These are phyloP conservation scores for Drepanosiphum platanoidis DNA, from an alignment of 2,888 invertebrate genomes.

Conservation along the genomic window DNA sequence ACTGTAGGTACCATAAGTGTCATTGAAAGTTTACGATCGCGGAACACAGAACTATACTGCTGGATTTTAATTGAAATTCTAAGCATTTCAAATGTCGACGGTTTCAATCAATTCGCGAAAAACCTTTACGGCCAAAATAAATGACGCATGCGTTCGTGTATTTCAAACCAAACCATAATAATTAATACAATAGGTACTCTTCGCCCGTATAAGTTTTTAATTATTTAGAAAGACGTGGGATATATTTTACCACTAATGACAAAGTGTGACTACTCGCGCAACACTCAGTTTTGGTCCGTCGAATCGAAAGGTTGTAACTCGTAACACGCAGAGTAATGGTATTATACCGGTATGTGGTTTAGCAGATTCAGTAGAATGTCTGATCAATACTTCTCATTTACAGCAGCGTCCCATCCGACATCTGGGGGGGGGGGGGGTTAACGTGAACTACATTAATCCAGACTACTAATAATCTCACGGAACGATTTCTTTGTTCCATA, in stretches of 20 bases:
- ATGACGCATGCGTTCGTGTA: not conserved
- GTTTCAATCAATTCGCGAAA: not conserved
- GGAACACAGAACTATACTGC: not conserved
- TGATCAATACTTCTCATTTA: slow-evolving; percentile 35
- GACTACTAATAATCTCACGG: not conserved
- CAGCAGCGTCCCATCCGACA: not conserved
- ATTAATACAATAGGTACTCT: not conserved
- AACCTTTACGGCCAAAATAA: not conserved
- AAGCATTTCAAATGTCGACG: not conserved
- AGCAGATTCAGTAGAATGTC: not conserved
- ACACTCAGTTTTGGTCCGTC: not conserved
- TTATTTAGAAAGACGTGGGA: not conserved
- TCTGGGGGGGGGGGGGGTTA: too few species aligned
- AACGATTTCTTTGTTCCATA: not conserved
- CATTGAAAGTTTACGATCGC: not conserved
- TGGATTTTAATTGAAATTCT: not conserved
- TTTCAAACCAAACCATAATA: not conserved
- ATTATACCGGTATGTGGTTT: not conserved
- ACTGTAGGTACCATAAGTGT: not conserved
- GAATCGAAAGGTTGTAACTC: not conserved
- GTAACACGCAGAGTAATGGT: not conserved
- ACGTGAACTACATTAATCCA: not conserved
- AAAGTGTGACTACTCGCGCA: not conserved
- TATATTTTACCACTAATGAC: not conserved
- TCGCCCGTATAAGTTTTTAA: not conserved